A percentile compares a stretch with the other conserved stretches of the same genome.
These are phyloP conservation scores for Cynopterus sphinx DNA, from an alignment of 2,797 vertebrate species.

Conservation along the genomic window DNA sequence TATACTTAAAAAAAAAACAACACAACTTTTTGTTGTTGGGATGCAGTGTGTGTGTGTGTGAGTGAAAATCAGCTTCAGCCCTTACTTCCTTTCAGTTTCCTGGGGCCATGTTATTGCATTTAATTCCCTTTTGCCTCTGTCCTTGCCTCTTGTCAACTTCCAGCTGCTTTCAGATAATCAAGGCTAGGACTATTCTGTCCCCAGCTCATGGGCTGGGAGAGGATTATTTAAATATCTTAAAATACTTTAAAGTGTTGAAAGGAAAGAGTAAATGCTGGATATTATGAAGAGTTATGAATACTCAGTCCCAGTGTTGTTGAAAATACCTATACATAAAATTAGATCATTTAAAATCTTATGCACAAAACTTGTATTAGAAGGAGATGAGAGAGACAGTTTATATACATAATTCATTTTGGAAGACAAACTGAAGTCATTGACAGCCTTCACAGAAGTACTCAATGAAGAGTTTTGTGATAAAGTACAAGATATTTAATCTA, in stretches of 20 bases:
- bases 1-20: not conserved
- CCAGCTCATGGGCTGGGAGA: not conserved
- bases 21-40: not conserved
- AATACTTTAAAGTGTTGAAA: not conserved
- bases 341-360: not conserved
- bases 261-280: not conserved
- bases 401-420: conserved; percentile 32
- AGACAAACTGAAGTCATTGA: not conserved
- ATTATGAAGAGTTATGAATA: not conserved
- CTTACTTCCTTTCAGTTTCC: not conserved
- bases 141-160: not conserved
- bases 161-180: not conserved
- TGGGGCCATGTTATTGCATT: not conserved
- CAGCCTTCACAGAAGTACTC: not conserved
- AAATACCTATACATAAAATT: not conserved
- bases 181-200: not conserved
- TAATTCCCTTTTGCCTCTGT: not conserved
- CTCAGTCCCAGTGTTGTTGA: not conserved
- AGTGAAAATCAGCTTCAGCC: not conserved
- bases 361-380: not conserved
- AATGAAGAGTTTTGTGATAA: not conserved
- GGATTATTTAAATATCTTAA: not conserved
- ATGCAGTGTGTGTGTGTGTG: not conserved
- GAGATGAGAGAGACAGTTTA: not conserved
- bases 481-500: not conserved